Base-by-base conservation (phyloP, 2,113 vertebrate species). In the Ceyx melanurus region DNA sequence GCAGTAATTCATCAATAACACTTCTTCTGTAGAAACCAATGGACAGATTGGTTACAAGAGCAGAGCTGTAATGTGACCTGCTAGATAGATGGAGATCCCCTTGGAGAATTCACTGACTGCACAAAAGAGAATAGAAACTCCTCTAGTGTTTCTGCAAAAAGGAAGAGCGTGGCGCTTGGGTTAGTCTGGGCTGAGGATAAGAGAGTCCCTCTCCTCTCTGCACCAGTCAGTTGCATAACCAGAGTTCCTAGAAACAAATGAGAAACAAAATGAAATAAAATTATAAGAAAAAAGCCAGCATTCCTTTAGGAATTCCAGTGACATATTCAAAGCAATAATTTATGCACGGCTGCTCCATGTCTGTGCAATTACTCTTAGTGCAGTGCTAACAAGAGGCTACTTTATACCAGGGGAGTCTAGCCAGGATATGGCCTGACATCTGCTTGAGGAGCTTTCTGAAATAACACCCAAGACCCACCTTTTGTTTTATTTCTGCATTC, bases 1-100 rank as follows among this genome's bases (percentile, higher is more conserved):
- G 97, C 92, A 95, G 96, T 54, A 89, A 97, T 97, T 97, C 96
- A 97, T 97, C 96, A 97, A 58, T 56, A 93, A 71, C 95, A 93
- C 94, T 94, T 96, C 93, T 94, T 31, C 94, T 95, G 84, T 17
- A 35, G 94, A 94, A 96, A 94, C 72, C 90, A 66, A 15, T 8
- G 95, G 66, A 75, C 87, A 87, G 94, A 96, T 97, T 96, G 66
- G 92, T 97, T 96, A 96, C 95, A 90, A 95, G 76, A 91, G 86
- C 88, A 87, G 91, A 75, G 90, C 86, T 95, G 92, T 94, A 97
- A 97, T 57, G 78, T 79, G 95, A 97, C 95, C 94, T 86, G 84
- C 86, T 94, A 94, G 94, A 96, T 82, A 97, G 94, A 97, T 66
- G 90, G 85, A 95, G 96, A 82, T 92, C 70, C 75, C 92, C 57